Percentiles rank a stretch among this genome's conserved stretches.
These are phyloP conservation scores for Cephus spinipes DNA, from an alignment of 2,888 invertebrate genomes.

Conservation along the genomic window DNA sequence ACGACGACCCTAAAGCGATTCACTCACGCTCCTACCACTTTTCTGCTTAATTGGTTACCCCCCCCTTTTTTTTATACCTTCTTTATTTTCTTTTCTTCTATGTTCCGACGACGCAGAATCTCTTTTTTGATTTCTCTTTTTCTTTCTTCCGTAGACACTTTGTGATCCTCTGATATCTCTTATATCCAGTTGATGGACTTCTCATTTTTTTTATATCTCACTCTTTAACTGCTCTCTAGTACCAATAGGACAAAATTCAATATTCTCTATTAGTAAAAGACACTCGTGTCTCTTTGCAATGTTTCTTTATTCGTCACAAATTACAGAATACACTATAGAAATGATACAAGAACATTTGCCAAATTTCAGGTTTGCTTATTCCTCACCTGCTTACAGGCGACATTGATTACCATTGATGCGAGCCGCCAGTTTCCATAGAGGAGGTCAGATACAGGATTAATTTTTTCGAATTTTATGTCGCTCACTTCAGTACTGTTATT, in stretches of 20 bases:
- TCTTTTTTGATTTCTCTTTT: conserved; percentile 24
- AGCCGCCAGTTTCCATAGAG: background rate
- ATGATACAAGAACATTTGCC: background rate
- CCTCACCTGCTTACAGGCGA: background rate
- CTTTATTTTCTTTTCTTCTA: conserved; percentile 11
- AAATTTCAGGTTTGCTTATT: background rate
- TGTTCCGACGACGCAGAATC: background rate
- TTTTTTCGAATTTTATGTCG: conserved; percentile 10
- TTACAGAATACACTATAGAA: background rate
- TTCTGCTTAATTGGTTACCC: conserved; percentile 22
- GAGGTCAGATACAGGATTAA: background rate
- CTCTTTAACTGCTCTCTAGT: background rate
- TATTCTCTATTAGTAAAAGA: background rate
- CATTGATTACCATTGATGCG: background rate
- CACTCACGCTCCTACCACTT: background rate
- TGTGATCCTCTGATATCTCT: background rate
- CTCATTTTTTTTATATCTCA: background rate
- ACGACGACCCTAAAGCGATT: background rate
- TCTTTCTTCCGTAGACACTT: background rate
- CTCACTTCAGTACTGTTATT: conserved; percentile 19
- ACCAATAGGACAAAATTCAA: background rate
- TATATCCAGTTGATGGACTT: background rate
- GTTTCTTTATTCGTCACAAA: background rate
- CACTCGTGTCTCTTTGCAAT: background rate
- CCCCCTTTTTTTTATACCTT: background rate